phyloP scores from a whole-genome alignment of 2,113 vertebrate species.

The Oncorhynchus mykiss region DNA sequence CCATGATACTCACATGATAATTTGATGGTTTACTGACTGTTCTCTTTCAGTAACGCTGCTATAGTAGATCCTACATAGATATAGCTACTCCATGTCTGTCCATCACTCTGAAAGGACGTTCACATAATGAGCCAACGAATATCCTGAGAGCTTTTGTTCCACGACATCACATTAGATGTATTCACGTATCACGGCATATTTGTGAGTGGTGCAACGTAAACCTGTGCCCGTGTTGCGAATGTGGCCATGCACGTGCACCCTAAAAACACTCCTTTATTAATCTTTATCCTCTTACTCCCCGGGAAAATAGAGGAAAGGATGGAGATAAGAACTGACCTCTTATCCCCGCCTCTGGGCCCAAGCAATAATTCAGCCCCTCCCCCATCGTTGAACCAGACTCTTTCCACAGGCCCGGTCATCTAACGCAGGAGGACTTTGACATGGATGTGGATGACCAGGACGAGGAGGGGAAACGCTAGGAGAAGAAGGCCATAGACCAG shows the following conservation, averaged over 20 bases:
- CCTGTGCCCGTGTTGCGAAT: not conserved
- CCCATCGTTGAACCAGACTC: constrained; percentile 8
- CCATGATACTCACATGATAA: no score
- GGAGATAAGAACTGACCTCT: not conserved
- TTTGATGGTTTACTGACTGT: no score
- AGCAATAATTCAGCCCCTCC: constrained; percentile 1
- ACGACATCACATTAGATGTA: no score
- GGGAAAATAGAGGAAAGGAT: not conserved
- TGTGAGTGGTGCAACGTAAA: no score
- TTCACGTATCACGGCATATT: no score
- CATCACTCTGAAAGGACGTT: no score
- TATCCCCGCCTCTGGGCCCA: constrained; percentile 14
- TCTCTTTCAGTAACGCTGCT: no score
- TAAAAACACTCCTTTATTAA: not conserved
- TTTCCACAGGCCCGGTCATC: constrained; percentile 2
- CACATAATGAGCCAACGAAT: no score
- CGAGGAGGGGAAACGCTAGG: constrained; percentile 24
- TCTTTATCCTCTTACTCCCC: not conserved
- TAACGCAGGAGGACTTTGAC: constrained; percentile 53
- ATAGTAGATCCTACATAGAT: no score
- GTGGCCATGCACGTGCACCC: not conserved
- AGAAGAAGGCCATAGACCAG: constrained; percentile 17
- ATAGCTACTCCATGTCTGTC: no score
- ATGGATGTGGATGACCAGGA: constrained; percentile 50
- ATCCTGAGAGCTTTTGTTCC: no score